Base-by-base conservation (phyloP, 2,113 vertebrate genomes). In the Chauna torquata region DNA sequence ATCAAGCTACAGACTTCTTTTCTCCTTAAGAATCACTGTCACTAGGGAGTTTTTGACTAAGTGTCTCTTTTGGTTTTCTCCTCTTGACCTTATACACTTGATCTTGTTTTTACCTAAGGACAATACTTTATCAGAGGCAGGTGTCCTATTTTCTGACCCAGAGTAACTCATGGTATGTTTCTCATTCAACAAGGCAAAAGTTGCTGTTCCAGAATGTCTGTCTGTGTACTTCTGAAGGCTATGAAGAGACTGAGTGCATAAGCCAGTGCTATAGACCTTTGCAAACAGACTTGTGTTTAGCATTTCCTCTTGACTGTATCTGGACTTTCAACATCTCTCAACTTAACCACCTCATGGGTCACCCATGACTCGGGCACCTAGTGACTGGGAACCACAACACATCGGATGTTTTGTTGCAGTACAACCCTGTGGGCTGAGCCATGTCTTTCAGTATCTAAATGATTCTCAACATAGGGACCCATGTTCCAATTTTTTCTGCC, bases 141-240 rank as follows among this genome's bases (percentile, higher is more conserved):
- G 15, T 24, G 61, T 12, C 7, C 16, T 40, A 17, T 12, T 27
- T 8, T 50, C 17, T 36, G 45, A 25, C 0, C 0, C 23, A 52
- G 15, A 4, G 13, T 62, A 15, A 65, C 36, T 78, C 34, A 45
- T 16, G 23, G 50, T 28, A 32, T 2, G 2, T 58, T 82, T 79
- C 66, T 88, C 34, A 11, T 70, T 78, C 52, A 24, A 25, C 49
- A 12, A 71, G 32, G 9, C 20, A 76, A 12, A 32, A 68, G 6
- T 58, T 82, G 30, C 9, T 76, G 1, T 83, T 79, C 32, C 18
- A 77, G 80, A 64, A 92, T 50, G 24, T 45, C 17, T 75, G 45
- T 0, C 18, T 62, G 15, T 20, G 3, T 64, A n/a, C 8, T 2
- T 64, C 30, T 45, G 28, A 76, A 82, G 34, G 2, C 1, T 19